phyloP scores from a whole-genome alignment of 2,113 vertebrate species.

The Oreocharis arfaki region DNA sequence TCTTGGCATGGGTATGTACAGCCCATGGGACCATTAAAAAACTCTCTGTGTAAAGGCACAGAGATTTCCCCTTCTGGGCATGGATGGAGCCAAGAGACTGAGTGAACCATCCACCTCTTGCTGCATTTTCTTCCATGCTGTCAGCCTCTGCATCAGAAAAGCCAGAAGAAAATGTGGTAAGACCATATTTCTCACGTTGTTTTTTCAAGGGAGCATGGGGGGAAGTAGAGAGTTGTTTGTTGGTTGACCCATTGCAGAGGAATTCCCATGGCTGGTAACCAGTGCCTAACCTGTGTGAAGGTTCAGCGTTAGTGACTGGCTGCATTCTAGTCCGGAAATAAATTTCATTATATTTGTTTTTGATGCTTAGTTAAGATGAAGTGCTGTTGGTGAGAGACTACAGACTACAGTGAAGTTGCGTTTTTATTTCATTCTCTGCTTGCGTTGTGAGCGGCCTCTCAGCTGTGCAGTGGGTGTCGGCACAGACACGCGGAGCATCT shows the following conservation, averaged over 20 bases:
- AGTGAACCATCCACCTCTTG: background rate
- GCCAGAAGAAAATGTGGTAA: background rate
- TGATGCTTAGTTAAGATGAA: background rate
- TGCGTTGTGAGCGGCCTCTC: fast-evolving
- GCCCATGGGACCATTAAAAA: background rate
- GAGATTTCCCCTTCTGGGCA: background rate
- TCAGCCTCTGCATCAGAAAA: background rate
- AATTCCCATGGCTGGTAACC: background rate
- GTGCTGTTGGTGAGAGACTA: background rate
- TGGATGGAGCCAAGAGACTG: background rate
- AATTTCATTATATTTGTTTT: background rate
- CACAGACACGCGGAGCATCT: fast-evolving
- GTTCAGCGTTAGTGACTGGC: background rate
- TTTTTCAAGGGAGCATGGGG: background rate
- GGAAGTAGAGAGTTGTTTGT: background rate
- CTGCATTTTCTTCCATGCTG: background rate
- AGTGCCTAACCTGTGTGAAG: background rate
- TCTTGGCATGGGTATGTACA: background rate
- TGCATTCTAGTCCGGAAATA: background rate
- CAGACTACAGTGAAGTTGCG: background rate
- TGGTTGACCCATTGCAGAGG: background rate
- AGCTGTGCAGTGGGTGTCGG: background rate
- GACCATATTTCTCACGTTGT: background rate
- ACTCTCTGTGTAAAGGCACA: background rate
- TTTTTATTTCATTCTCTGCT: background rate